Conservation (phyloP, 2,113 vertebrate genomes). For the Setophaga kirtlandii region DNA sequence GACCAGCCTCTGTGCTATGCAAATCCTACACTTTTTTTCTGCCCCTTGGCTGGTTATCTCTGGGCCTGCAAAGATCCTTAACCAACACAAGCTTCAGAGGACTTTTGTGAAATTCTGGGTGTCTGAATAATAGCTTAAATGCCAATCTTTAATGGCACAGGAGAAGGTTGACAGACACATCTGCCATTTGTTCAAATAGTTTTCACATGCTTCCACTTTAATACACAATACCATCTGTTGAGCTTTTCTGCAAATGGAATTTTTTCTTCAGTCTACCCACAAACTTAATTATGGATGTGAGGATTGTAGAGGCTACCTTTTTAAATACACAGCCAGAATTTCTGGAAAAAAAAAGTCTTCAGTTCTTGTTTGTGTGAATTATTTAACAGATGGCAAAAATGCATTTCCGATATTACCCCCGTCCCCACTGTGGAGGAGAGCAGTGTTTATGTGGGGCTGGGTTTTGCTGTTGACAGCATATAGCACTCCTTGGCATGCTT, state of each 20-base stretch:
- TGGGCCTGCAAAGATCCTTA: neutral
- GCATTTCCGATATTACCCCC: neutral
- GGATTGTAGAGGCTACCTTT: conserved; percentile 73
- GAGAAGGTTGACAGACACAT: conserved; percentile 70
- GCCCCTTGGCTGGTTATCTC: neutral
- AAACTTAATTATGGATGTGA: conserved; percentile 71
- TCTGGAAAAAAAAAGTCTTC: conserved; percentile 26
- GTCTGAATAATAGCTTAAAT: neutral
- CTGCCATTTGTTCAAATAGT: conserved; percentile 74
- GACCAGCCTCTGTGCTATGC: fast-evolving
- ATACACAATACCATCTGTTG: conserved; percentile 71
- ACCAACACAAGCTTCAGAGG: neutral
- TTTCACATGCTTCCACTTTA: conserved; percentile 66
- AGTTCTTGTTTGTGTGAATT: conserved; percentile 63
- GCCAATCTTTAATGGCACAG: neutral
- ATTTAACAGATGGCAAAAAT: conserved; percentile 63
- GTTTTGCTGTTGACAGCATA: neutral
- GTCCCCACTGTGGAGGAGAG: neutral
- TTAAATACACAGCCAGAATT: conserved; percentile 65
- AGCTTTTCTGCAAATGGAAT: conserved; percentile 70
- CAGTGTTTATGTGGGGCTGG: neutral
- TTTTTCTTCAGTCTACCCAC: conserved; percentile 47
- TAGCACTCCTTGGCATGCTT: neutral
- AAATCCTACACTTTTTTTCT: fast-evolving
- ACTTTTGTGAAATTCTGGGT: neutral